phyloP scores from a whole-genome alignment of 2,888 invertebrate genomes.

The Mythimna loreyi region DNA sequence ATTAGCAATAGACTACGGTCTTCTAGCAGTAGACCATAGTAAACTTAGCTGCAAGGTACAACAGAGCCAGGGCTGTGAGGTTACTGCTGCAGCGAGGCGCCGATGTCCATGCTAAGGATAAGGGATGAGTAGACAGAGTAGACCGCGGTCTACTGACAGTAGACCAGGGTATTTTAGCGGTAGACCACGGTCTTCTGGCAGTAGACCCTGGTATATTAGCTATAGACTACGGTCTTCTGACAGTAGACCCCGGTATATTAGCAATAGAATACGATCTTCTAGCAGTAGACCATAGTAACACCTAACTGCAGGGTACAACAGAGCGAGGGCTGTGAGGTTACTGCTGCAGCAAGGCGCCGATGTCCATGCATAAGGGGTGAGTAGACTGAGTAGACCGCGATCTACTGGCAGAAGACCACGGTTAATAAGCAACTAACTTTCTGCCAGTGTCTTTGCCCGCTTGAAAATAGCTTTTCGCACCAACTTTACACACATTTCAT shows the following conservation, averaged over 20 bases:
- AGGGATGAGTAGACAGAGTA: not conserved
- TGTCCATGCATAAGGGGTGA: conserved; percentile 99
- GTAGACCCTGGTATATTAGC: too few species aligned
- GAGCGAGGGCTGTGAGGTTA: too few species aligned
- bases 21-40: conserved; percentile 41
- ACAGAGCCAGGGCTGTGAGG: conserved; percentile 95
- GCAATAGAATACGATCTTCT: too few species aligned
- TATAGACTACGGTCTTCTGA: not conserved
- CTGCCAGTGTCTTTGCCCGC: too few species aligned
- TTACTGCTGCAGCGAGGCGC: conserved; percentile 97
- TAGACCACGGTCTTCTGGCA: not conserved
- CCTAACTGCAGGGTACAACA: too few species aligned
- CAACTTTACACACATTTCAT: conserved; percentile 94
- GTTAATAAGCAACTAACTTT: too few species aligned
- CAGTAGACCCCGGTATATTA: not conserved
- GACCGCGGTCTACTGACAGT: not conserved
- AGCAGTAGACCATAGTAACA: not conserved
- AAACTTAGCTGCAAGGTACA: conserved; percentile 99
- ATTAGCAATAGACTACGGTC: too few species aligned
- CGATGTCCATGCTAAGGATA: conserved; percentile 89
- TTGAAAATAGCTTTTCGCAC: too few species aligned
- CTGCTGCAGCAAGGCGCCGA: conserved; percentile 94
- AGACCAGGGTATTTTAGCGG: not conserved
- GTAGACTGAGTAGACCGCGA: conserved; percentile 46
- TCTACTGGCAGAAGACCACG: too few species aligned